phyloP scores from a whole-genome alignment of 2,888 invertebrate genomes.

The Diabrotica balteata region DNA sequence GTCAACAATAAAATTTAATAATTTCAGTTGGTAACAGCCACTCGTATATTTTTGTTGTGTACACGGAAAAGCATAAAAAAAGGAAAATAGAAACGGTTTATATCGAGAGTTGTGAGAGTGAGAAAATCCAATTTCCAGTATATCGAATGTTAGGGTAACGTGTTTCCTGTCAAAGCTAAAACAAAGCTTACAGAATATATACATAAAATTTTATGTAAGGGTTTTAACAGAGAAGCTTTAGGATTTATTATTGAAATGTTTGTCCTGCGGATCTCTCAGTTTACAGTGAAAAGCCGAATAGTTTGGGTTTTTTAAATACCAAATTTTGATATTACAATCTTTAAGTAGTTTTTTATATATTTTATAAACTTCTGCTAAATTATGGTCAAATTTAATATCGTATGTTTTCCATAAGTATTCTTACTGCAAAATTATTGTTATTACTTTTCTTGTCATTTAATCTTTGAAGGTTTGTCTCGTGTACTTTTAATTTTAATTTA shows the following conservation, averaged over 20 bases:
- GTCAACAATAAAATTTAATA: not conserved
- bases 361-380: no score
- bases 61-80: not conserved
- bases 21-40: not conserved
- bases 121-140: constrained; percentile 10
- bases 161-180: constrained; percentile 4
- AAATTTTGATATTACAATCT: no score
- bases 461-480: no score
- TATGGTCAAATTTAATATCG: no score
- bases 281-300: not conserved
- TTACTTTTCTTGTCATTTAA: no score
- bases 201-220: constrained; percentile 4
- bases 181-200: constrained; percentile 8
- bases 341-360: no score
- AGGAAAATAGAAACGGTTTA: not conserved
- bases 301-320: no score
- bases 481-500: no score
- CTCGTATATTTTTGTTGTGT: not conserved
- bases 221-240: not conserved
- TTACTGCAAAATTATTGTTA: no score
- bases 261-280: not conserved
- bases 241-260: not conserved
- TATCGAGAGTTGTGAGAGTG: not conserved
- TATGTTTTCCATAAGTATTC: no score
- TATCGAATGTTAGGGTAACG: constrained; percentile 8